Evolutionary conservation across 2,888 invertebrate genomes (phyloP), one percentile per base, ranked within the genome.

Genomic region (Desoria tigrina): DNA sequence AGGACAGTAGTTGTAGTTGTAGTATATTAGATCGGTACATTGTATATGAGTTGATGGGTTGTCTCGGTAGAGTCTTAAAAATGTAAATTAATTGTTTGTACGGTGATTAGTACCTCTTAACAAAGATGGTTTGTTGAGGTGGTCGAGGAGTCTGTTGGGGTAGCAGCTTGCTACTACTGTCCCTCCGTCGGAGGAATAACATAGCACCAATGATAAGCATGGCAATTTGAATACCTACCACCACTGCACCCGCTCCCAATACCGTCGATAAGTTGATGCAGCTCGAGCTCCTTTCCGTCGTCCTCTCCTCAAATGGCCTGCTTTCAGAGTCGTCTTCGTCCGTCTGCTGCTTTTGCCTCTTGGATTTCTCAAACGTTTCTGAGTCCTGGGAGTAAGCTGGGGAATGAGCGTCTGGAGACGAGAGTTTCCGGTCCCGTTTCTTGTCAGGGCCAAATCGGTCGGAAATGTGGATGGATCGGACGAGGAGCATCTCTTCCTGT

Each of bases 391-490:
- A 27, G 9, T 24, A 27, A 4, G 28, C 9, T 9, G 28, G 9
- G 14, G 28, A 28, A 4, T 45, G 21, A 18, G 45, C 6, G 56
- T 74, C 72, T 26, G 66, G 72, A 18, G 61, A 53, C 32, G 65
- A 64, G 51, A 76, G 64, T 65, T 71, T 70, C 4, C 70, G 57
- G 51, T 72, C 74, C 18, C 73, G 65, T 54, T 72, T 86, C 78
- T 86, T 86, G 77, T 90, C 89, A 81, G 91, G 92, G 42, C 90
- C 91, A 80, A 93, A 94, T 80, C 92, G 92, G 82, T 94, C 94
- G 39, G 91, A 92, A 79, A 94, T 94, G 81, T 92, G 92, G 78
- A 94, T 93, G 65, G 92, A 90, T 80, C 93, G 92, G 32, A 93
- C 92, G 68, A 94, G 84, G 23, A 94, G 86, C 82, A 94, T 86